Percentiles rank a stretch among this genome's conserved stretches.
Evolutionary conservation across 2,888 invertebrate species (phyloP).

Genomic region (Zygogramma bicolorata): DNA sequence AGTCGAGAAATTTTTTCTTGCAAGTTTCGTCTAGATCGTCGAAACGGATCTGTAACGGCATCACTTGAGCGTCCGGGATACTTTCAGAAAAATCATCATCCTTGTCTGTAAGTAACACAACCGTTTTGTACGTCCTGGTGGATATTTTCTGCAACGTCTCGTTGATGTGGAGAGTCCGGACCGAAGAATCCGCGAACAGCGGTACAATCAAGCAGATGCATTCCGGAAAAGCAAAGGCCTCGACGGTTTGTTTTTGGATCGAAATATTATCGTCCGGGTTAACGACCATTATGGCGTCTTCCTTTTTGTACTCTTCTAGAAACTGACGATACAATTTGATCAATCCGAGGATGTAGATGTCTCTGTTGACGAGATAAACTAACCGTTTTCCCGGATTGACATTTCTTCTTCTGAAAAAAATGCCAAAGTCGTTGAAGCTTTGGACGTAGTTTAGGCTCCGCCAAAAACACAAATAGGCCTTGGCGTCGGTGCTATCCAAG

Average conservation of each 20-base stretch:
- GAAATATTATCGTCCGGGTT: conserved; percentile 3
- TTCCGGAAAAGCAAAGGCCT: background rate
- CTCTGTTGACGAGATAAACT: background rate
- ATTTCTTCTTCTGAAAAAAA: conserved; percentile 4
- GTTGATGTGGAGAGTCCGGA: background rate
- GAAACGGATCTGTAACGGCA: background rate
- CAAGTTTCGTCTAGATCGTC: background rate
- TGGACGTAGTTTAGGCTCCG: conserved; percentile 8
- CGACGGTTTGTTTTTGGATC: conserved; percentile 5
- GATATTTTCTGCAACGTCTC: background rate
- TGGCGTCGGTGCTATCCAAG: background rate
- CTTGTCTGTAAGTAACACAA: background rate
- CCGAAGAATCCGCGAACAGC: background rate
- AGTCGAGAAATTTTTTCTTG: background rate
- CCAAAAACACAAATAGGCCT: background rate
- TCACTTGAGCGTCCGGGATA: background rate
- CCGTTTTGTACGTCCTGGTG: background rate
- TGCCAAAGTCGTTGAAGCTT: background rate
- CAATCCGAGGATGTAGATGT: background rate
- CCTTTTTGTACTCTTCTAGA: background rate
- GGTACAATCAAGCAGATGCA: background rate
- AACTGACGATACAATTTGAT: background rate
- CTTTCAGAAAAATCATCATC: background rate
- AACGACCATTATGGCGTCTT: background rate
- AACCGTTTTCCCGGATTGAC: background rate